Evolutionary conservation across 2,797 vertebrate genomes (phyloP).

Genomic region (Ceryle rudis): DNA sequence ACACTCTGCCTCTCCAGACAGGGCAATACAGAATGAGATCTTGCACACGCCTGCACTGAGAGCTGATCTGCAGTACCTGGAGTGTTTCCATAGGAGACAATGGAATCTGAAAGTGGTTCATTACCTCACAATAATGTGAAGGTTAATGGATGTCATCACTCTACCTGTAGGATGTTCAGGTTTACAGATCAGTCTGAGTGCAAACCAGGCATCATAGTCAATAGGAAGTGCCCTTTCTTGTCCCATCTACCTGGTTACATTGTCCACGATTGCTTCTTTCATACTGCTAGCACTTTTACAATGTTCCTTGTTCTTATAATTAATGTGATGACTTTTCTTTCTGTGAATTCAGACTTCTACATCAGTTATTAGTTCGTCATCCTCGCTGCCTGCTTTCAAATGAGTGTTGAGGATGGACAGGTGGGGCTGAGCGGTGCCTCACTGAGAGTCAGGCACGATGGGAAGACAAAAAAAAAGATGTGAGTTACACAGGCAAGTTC

Average conservation of each 20-base stretch:
- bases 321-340: not conserved
- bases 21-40: not conserved
- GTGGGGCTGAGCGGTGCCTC: not conserved
- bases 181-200: not conserved
- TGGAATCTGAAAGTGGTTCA: constrained; percentile 9
- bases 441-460: not conserved
- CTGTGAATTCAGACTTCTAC: not conserved
- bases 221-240: not conserved
- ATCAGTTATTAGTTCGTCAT: not conserved
- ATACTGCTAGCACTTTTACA: not conserved
- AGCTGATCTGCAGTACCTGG: not conserved
- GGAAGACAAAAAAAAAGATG: accelerated
- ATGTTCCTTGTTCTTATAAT: not conserved
- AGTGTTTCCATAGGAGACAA: not conserved
- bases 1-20: not conserved
- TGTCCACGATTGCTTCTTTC: not conserved
- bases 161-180: not conserved
- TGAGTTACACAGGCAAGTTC: not conserved
- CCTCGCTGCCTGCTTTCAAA: not conserved
- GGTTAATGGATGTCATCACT: constrained; percentile 25
- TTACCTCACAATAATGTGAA: constrained; percentile 14
- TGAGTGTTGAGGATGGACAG: not conserved
- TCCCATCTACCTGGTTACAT: not conserved
- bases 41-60: not conserved
- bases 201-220: not conserved